Percentiles rank a stretch among this genome's conserved stretches.
Conservation (phyloP, 2,113 vertebrate species). For the Actinemys pallida region DNA sequence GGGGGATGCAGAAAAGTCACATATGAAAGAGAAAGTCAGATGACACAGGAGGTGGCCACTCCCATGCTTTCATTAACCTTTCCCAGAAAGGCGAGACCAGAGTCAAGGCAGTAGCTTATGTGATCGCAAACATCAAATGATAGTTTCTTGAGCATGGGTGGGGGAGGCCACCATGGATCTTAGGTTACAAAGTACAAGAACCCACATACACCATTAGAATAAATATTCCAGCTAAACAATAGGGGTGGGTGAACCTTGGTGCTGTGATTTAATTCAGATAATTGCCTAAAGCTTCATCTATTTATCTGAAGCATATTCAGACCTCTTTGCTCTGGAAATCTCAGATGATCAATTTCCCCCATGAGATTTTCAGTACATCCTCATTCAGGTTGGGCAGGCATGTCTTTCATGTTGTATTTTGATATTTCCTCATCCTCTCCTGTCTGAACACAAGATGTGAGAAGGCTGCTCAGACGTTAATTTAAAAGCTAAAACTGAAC, state of each 20-base stretch:
- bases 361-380: conserved; percentile 36
- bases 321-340: conserved; percentile 48
- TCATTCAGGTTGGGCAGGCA: conserved; percentile 38
- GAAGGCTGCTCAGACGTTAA: conserved; percentile 51
- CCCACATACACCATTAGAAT: background rate
- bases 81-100: background rate
- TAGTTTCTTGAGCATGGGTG: background rate
- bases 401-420: conserved; percentile 60
- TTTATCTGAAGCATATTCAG: conserved; percentile 41
- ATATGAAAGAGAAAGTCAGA: background rate
- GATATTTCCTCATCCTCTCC: conserved; percentile 51
- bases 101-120: background rate
- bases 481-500: conserved; percentile 63
- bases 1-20: background rate
- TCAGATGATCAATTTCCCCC: conserved; percentile 43
- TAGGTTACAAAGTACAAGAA: conserved; percentile 11
- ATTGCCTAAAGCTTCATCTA: conserved; percentile 20
- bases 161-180: background rate
- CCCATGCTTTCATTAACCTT: background rate
- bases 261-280: conserved; percentile 17
- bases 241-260: background rate
- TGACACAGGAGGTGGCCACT: background rate
- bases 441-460: conserved; percentile 35
- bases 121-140: background rate
- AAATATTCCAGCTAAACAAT: background rate